A percentile compares a stretch with the other conserved stretches of the same genome.
Evolutionary conservation across 37 sponge, comb jelly and placozoan genomes (phyloP).

Genomic region (Tethya wilhelma): DNA sequence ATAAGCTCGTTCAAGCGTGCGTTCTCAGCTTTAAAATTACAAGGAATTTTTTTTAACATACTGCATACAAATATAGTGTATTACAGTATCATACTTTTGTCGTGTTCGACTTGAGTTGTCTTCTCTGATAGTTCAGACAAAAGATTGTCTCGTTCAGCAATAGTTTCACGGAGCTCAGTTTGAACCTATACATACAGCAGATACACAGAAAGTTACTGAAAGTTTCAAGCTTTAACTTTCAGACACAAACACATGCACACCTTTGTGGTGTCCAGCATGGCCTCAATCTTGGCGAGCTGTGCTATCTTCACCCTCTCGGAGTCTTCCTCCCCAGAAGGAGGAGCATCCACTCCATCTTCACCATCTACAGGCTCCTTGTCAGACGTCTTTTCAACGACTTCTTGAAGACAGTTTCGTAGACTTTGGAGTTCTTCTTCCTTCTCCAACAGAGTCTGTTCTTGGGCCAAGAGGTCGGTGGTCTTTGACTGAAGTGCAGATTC

Average conservation of each 20-base stretch:
- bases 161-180: conserved; percentile 26
- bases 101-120: not conserved
- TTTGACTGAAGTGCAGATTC: not conserved
- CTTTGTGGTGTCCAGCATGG: conserved; percentile 82
- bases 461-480: not conserved
- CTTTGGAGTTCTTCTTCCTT: conserved; percentile 1
- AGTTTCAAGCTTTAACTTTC: not conserved
- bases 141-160: conserved; percentile 41
- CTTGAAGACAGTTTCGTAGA: conserved; percentile 11
- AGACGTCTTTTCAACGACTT: no score
- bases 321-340: not conserved
- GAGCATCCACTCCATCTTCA: conserved; percentile 9
- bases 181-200: conserved; percentile 34
- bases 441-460: not conserved
- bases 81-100: conserved; percentile 5
- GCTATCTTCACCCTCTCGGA: conserved; percentile 16
- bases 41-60: not conserved
- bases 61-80: not conserved
- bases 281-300: conserved; percentile 53
- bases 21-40: conserved; percentile 24
- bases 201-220: not conserved
- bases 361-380: not conserved
- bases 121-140: conserved; percentile 14
- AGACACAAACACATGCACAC: conserved; percentile 2
- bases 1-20: conserved; percentile 14